These are phyloP conservation scores for Calliopum simillimum DNA, from an alignment of 2,888 invertebrate species.

Conservation along the genomic window DNA sequence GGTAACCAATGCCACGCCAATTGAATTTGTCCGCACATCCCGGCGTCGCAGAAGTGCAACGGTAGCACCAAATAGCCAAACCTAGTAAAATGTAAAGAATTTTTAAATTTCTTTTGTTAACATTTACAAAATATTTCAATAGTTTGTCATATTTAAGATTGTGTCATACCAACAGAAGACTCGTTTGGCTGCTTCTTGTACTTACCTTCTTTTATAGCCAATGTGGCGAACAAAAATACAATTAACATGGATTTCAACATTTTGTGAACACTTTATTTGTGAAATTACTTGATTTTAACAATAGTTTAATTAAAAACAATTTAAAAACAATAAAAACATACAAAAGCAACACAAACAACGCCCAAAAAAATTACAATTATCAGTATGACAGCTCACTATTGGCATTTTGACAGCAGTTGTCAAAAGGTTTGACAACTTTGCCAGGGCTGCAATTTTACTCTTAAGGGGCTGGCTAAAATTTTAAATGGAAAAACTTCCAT, in stretches of 20 bases:
- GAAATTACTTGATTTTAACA: not conserved
- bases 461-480: too few species aligned
- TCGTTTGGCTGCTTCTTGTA: not conserved
- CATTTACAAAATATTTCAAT: not conserved
- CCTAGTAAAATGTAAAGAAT: conserved; percentile 62
- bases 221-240: conserved; percentile 43
- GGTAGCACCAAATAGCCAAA: conserved; percentile 84
- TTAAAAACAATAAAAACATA: too few species aligned
- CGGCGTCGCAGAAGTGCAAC: conserved; percentile 89
- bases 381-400: too few species aligned
- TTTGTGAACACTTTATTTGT: not conserved
- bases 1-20: conserved; percentile 79
- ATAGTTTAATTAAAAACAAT: too few species aligned
- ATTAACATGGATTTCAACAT: conserved; percentile 33
- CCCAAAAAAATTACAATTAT: too few species aligned
- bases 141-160: not conserved
- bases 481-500: too few species aligned
- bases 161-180: too few species aligned
- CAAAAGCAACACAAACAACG: too few species aligned
- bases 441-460: too few species aligned
- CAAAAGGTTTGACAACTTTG: too few species aligned
- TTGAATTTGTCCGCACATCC: conserved; percentile 88
- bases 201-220: conserved; percentile 51
- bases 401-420: too few species aligned
- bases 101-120: not conserved